A percentile compares a stretch with the other conserved stretches of the same genome.
Evolutionary conservation across 2,888 invertebrate species (phyloP).

Genomic region (Clitarchus hookeri): DNA sequence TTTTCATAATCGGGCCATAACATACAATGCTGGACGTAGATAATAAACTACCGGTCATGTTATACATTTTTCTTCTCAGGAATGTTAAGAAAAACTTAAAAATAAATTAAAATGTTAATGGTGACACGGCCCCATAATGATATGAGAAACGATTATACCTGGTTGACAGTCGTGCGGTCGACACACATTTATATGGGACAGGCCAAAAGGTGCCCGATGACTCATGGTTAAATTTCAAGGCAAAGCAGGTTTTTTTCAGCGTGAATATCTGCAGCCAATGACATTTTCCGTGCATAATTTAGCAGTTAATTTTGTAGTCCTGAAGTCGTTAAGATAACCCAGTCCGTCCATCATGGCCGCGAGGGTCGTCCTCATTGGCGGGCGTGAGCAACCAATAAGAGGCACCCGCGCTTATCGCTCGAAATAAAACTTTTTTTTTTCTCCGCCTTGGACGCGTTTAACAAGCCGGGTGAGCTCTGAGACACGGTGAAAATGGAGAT

Average conservation of each 20-base stretch:
- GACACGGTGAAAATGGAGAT: background rate
- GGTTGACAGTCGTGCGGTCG: no score
- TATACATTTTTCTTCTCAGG: no score
- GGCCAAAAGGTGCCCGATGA: background rate
- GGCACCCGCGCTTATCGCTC: background rate
- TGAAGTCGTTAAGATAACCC: background rate
- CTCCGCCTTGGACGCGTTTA: background rate
- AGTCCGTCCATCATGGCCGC: background rate
- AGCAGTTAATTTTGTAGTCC: background rate
- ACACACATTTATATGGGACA: background rate
- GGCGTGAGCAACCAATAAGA: background rate
- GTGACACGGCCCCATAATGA: no score
- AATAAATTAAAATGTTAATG: no score
- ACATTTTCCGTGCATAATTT: background rate
- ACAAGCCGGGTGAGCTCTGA: background rate
- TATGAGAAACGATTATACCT: no score
- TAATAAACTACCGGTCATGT: no score
- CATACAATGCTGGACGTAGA: no score
- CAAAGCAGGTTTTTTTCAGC: background rate
- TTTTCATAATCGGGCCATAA: no score
- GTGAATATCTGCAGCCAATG: background rate
- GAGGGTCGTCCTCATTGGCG: background rate
- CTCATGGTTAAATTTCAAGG: background rate
- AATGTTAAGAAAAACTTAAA: no score
- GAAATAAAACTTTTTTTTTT: background rate